These are phyloP conservation scores for Phylloscopus whistleri DNA, from an alignment of 2,113 vertebrate genomes.

Conservation along the genomic window DNA sequence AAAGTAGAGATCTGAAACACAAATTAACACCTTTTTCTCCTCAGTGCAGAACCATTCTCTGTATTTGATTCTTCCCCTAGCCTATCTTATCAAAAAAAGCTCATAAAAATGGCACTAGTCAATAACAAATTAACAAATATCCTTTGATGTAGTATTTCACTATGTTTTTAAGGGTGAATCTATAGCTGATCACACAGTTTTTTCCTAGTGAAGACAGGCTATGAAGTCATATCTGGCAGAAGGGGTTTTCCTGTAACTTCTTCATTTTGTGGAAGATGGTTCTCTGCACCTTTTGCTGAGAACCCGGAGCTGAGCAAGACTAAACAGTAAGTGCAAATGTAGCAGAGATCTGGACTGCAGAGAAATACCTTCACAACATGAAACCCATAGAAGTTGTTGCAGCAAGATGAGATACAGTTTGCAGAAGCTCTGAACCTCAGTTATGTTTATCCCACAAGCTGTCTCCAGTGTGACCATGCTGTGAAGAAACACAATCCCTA, in stretches of 20 bases:
- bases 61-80: neutral
- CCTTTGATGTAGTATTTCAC: neutral
- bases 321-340: neutral
- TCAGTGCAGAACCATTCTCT: neutral
- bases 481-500: neutral
- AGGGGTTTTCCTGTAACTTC: neutral
- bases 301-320: neutral
- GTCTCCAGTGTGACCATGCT: accelerated
- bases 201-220: neutral
- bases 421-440: neutral
- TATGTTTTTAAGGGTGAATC: neutral
- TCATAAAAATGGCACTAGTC: neutral
- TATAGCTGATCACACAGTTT: neutral
- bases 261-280: neutral
- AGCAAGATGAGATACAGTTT: neutral
- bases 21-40: neutral
- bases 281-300: neutral
- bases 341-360: neutral
- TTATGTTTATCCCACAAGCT: neutral
- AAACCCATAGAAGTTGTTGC: neutral
- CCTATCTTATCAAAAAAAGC: neutral
- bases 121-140: neutral
- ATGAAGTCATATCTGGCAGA: neutral
- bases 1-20: neutral
- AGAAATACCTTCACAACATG: neutral